phyloP scores from a whole-genome alignment of 2,113 vertebrate genomes.

The Pseudorectes ferrugineus region DNA sequence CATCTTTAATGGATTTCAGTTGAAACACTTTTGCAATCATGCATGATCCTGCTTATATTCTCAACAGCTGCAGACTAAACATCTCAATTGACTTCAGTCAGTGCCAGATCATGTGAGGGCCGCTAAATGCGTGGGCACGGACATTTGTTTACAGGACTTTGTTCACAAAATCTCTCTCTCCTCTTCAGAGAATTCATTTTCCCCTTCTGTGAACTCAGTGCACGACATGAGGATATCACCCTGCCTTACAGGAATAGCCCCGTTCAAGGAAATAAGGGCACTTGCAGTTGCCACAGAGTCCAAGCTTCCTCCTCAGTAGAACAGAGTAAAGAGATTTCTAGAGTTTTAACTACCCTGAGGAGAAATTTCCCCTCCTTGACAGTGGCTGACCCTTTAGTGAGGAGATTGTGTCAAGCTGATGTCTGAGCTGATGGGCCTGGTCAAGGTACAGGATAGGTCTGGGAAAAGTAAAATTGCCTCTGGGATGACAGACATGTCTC shows the following conservation, averaged over 20 bases:
- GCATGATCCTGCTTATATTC: background rate
- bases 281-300: background rate
- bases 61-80: slow-evolving; percentile 27
- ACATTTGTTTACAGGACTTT: background rate
- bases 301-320: background rate
- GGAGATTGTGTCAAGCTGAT: background rate
- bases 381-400: background rate
- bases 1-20: background rate
- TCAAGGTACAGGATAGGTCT: background rate
- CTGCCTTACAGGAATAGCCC: background rate
- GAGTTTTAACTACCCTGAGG: background rate
- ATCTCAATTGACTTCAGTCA: background rate
- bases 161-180: background rate
- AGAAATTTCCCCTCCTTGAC: background rate
- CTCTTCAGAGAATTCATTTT: background rate
- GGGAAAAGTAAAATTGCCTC: background rate
- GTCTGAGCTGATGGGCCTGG: background rate
- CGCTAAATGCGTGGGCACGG: background rate
- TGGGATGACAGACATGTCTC: background rate
- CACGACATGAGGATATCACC: rapidly evolving
- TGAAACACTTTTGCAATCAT: background rate
- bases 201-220: background rate
- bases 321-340: background rate
- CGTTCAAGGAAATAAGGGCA: rapidly evolving
- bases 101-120: background rate